A percentile compares a stretch with the other conserved stretches of the same genome.
Conservation (phyloP, 2,888 invertebrate genomes). For the Ophion slaviceki region DNA sequence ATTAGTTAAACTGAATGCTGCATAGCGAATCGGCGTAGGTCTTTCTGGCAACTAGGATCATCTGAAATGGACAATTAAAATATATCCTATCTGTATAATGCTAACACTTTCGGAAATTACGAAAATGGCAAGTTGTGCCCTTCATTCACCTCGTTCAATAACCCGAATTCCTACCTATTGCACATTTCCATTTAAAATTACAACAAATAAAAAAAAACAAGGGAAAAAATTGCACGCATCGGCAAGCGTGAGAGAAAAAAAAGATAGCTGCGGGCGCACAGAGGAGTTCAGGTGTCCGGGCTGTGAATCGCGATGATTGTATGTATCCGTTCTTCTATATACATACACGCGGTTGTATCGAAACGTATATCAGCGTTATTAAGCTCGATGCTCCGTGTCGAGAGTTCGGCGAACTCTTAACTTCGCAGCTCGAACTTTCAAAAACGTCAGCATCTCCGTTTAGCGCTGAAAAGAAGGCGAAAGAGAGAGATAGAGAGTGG, state of each 20-base stretch:
- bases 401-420: slow-evolving; percentile 59
- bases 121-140: too few relatives aligned
- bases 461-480: slow-evolving; percentile 10
- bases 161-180: neutral
- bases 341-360: slow-evolving; percentile 27
- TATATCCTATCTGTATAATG: too few relatives aligned
- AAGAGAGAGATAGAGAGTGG: neutral
- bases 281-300: neutral
- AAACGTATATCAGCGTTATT: slow-evolving; percentile 52
- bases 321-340: neutral
- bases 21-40: too few relatives aligned
- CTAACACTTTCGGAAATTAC: too few relatives aligned
- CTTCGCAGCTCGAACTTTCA: slow-evolving; percentile 39
- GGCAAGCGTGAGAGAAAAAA: slow-evolving; percentile 42
- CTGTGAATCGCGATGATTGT: slow-evolving; percentile 30
- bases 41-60: too few relatives aligned
- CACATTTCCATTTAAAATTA: neutral
- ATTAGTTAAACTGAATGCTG: too few relatives aligned
- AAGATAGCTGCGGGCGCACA: neutral
- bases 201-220: slow-evolving; percentile 14
- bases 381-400: slow-evolving; percentile 47
- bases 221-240: slow-evolving; percentile 46
- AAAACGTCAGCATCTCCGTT: slow-evolving; percentile 60
- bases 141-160: neutral
- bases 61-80: too few relatives aligned